Base-by-base conservation (phyloP, 2,888 invertebrate genomes). In the Nemurella pictetii region DNA sequence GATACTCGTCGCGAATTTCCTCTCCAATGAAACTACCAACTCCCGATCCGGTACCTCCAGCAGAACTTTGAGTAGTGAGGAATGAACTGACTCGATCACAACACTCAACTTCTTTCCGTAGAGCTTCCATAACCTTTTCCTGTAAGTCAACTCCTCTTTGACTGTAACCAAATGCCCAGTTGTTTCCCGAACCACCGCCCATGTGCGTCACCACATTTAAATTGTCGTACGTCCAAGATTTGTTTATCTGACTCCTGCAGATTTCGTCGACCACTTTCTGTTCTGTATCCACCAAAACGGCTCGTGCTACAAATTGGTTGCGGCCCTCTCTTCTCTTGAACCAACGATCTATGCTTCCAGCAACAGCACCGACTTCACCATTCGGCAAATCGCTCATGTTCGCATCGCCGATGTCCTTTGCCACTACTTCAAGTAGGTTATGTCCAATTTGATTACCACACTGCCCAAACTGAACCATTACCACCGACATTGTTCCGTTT, bases 11-110 rank as follows among this genome's bases (percentile, higher is more conserved):
- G 0, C 90, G 88, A 4, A 92, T 84, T 80, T 89, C 86, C 88
- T 92, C 91, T 74, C 90, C 88, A 29, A 91, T 88, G 87, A 88
- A 89, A 87, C 91, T 91, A 4, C 92, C 92, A 29, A 92, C 90
- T 4, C 92, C 92, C 15, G 92, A 92, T 26, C 93, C 93, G 0
- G 92, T 92, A 20, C 93, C 92, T 77, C 93, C 93, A 15, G 91
- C 91, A 28, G 91, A 90, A 87, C 92, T 91, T 27, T 91, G 89
- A 20, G 92, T 88, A 84, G 89, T 89, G n/a, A 92, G 87, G 84
- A 92, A 89, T 82, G 90, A 90, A n/a, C 89, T 88, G 4, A 91
- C 87, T 81, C 88, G 88, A 88, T 92, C 92, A 83, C 89, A 88
- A 75, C 88, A 90, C 87, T 93, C 92, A 74, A 89, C 86, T 88